phyloP scores from a whole-genome alignment of 2,888 invertebrate genomes.

The Lasius fuliginosus region DNA sequence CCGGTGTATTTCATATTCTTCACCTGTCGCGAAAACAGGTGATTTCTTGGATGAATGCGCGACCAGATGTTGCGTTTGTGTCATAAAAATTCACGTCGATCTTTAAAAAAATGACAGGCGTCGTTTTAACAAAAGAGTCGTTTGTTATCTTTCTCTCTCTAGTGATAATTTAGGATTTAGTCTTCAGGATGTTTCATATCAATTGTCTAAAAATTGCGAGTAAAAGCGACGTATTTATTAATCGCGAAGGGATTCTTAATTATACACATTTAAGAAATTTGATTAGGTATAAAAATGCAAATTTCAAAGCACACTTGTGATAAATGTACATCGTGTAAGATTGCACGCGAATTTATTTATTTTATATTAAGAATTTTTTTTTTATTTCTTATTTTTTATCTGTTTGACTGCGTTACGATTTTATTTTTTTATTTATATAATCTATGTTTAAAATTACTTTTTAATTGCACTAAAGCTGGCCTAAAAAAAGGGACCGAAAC shows the following conservation, averaged over 20 bases:
- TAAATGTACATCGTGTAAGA: background rate
- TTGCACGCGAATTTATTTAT: background rate
- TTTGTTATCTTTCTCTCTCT: background rate
- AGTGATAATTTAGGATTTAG: background rate
- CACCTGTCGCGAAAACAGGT: slow-evolving; percentile 51
- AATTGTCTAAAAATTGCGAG: background rate
- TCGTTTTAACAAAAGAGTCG: background rate
- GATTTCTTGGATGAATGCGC: slow-evolving; percentile 33
- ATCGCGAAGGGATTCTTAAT: background rate
- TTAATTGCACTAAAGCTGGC: too few relatives aligned
- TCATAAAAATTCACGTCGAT: background rate
- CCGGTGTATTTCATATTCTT: slow-evolving; percentile 21
- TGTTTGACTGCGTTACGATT: too few relatives aligned
- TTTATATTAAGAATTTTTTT: too few relatives aligned
- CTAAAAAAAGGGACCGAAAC: too few relatives aligned
- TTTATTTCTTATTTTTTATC: too few relatives aligned
- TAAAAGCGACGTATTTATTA: background rate
- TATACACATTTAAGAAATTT: background rate
- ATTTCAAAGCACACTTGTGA: background rate
- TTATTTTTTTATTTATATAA: too few relatives aligned
- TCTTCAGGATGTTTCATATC: background rate
- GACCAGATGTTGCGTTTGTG: slow-evolving; percentile 39
- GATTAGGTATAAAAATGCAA: background rate
- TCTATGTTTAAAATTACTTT: too few relatives aligned
- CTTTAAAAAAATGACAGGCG: background rate